Conservation (phyloP, 2,888 invertebrate species). For the Campaea margaritaria region DNA sequence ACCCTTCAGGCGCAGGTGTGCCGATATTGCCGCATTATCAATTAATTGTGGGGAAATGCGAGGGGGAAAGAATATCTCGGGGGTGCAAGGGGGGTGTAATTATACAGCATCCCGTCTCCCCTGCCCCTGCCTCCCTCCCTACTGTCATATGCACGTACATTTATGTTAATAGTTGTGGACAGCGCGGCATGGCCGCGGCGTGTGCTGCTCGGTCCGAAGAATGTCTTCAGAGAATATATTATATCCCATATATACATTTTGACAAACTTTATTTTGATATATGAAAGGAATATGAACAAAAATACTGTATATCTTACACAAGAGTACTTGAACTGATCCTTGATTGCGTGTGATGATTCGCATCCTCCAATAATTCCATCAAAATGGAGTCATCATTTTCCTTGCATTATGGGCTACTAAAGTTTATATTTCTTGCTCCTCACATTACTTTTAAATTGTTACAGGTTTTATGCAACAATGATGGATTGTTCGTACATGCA, state of each 20-base stretch:
- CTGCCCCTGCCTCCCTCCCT: slow-evolving; percentile 30
- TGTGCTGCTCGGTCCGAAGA: slow-evolving; percentile 5
- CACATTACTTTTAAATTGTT: background rate
- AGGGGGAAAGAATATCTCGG: slow-evolving; percentile 33
- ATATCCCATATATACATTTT: slow-evolving; percentile 5
- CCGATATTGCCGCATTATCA: slow-evolving; percentile 63
- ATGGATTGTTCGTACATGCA: background rate
- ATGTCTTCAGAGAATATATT: slow-evolving; percentile 7
- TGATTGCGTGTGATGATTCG: no score
- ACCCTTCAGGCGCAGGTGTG: slow-evolving; percentile 77
- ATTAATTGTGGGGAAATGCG: slow-evolving; percentile 65
- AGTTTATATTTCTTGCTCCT: no score
- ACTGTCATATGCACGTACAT: slow-evolving; percentile 67
- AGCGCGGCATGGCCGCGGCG: slow-evolving; percentile 30
- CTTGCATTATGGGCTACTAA: no score
- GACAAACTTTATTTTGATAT: slow-evolving; percentile 6
- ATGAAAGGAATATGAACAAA: no score
- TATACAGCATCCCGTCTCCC: slow-evolving; percentile 48
- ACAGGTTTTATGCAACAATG: background rate
- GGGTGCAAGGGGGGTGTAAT: slow-evolving; percentile 50
- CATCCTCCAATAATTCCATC: no score
- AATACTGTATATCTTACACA: no score
- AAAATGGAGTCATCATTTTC: no score
- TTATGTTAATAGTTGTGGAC: slow-evolving; percentile 57
- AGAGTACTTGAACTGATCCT: no score